Conservation (phyloP, 2,113 vertebrate species). For the Silurus meridionalis region DNA sequence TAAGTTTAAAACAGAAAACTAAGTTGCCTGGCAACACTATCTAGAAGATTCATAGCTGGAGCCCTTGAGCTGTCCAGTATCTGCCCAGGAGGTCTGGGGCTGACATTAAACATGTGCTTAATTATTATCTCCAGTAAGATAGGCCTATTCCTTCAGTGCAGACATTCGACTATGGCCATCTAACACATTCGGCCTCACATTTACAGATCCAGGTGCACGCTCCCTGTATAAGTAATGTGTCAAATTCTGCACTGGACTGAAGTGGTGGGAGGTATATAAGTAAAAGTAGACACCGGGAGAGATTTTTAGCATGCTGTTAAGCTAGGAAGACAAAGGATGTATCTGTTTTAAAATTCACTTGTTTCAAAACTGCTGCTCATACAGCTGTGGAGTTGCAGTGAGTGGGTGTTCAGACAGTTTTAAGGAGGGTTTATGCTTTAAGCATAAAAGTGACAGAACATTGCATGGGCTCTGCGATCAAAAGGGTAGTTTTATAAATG, state of each 20-base stretch:
- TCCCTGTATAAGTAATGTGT: slow-evolving; percentile 5
- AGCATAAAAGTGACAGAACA: background rate
- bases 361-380: background rate
- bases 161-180: slow-evolving; percentile 9
- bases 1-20: slow-evolving; percentile 17
- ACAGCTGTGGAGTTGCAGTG: background rate
- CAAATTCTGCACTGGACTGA: background rate
- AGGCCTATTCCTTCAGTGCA: slow-evolving; percentile 26
- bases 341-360: slow-evolving; percentile 15
- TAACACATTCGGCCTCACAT: background rate
- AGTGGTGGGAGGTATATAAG: background rate
- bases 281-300: background rate
- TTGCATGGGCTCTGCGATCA: background rate
- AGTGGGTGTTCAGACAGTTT: slow-evolving; percentile 4
- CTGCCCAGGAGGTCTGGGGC: slow-evolving; percentile 30
- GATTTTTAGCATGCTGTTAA: background rate
- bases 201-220: background rate
- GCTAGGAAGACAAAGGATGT: background rate
- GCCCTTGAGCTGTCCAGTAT: slow-evolving; percentile 31
- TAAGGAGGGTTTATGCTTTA: background rate
- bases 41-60: slow-evolving; percentile 15
- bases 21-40: slow-evolving; percentile 48
- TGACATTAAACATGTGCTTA: slow-evolving; percentile 52
- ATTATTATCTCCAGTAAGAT: slow-evolving; percentile 44
- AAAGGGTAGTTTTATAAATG: background rate